A percentile compares a stretch with the other conserved stretches of the same genome.
phyloP scores from a whole-genome alignment of 2,113 vertebrate species.

The Passer domesticus region DNA sequence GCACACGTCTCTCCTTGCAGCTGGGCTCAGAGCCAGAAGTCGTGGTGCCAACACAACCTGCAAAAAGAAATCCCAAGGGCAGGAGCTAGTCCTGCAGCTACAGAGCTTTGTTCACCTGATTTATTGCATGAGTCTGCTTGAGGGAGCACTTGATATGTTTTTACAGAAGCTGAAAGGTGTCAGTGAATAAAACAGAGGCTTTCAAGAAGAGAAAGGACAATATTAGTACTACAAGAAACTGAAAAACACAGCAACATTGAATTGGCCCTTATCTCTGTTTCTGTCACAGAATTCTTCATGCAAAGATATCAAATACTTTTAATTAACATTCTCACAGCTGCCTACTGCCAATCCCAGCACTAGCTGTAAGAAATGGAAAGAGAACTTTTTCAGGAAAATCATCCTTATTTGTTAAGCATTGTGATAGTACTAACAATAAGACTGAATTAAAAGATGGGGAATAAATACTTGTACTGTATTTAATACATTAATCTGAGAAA shows the following conservation, averaged over 20 bases:
- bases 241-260: not conserved
- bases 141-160: not conserved
- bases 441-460: not conserved
- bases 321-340: not conserved
- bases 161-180: constrained; percentile 38
- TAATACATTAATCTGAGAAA: not conserved
- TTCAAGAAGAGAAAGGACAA: not conserved
- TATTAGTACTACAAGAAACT: not conserved
- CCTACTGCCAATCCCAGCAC: not conserved
- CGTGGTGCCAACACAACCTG: not conserved
- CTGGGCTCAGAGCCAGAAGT: not conserved
- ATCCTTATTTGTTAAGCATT: not conserved
- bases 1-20: not conserved
- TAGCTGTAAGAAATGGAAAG: not conserved
- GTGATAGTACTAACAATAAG: not conserved
- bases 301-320: not conserved
- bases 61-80: constrained; percentile 10
- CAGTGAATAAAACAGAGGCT: constrained; percentile 24
- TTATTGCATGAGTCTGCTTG: not conserved
- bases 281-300: not conserved
- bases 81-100: not conserved
- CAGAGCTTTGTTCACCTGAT: not conserved
- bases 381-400: not conserved
- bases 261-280: not conserved
- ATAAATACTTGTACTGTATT: not conserved